phyloP scores from a whole-genome alignment of 2,888 invertebrate genomes.

The Brachycybe producta region DNA sequence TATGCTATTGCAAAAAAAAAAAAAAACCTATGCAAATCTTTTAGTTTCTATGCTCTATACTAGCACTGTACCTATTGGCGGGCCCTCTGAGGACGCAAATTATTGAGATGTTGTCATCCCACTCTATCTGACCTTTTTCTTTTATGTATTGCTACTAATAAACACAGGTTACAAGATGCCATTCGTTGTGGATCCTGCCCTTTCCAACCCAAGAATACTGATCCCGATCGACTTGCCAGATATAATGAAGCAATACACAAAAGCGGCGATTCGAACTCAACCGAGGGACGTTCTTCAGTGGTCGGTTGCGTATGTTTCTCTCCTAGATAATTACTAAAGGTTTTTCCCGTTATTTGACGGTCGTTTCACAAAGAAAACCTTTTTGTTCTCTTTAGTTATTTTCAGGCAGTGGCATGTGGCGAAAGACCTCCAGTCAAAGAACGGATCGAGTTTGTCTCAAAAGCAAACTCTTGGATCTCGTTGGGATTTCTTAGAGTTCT shows the following conservation, averaged over 20 bases:
- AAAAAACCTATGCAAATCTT: too few relatives aligned
- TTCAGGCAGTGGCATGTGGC: conserved; percentile 60
- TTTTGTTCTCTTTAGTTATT: conserved; percentile 43
- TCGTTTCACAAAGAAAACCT: conserved; percentile 26
- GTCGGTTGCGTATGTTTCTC: conserved; percentile 46
- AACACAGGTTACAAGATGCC: too few relatives aligned
- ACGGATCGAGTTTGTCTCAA: conserved; percentile 55
- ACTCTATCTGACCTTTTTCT: too few relatives aligned
- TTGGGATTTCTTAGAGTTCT: conserved; percentile 65
- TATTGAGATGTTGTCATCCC: too few relatives aligned
- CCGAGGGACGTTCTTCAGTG: conserved; percentile 73
- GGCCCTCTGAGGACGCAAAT: too few relatives aligned
- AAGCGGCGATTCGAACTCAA: conserved; percentile 81
- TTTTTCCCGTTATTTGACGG: background rate
- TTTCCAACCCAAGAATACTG: conserved; percentile 66
- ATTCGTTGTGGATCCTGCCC: conserved; percentile 51
- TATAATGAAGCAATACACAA: conserved; percentile 72
- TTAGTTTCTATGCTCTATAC: too few relatives aligned
- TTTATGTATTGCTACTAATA: too few relatives aligned
- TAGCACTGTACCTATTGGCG: too few relatives aligned
- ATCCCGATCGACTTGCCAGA: conserved; percentile 71
- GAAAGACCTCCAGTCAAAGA: conserved; percentile 70
- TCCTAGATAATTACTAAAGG: background rate
- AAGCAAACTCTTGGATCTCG: conserved; percentile 55
- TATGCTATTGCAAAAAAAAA: too few relatives aligned